Evolutionary conservation across 1,140 invertebrate genomes (phyloP).

Genomic region (Diuraphis noxia): DNA sequence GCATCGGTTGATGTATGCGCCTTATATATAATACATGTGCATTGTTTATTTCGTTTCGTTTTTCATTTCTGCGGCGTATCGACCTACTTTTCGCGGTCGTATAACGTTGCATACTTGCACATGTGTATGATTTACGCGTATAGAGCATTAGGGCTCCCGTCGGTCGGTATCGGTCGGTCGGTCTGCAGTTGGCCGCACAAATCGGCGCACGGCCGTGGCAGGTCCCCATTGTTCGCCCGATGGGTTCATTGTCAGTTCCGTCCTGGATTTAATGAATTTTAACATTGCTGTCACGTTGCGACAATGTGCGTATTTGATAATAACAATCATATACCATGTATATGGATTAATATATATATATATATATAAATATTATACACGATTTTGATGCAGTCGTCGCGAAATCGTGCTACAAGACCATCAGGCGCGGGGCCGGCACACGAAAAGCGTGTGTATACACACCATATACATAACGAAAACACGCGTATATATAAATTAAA

Average conservation of each 20-base stretch:
- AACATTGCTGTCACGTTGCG: slow-evolving; percentile 47
- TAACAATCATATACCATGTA: neutral
- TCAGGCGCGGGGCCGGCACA: neutral
- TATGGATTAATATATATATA: too few species aligned
- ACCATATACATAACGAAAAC: neutral
- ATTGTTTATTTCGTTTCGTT: slow-evolving; percentile 4
- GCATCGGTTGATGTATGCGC: neutral
- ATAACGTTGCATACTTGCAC: neutral
- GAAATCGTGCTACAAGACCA: slow-evolving; percentile 29
- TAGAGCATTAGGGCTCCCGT: slow-evolving; percentile 3
- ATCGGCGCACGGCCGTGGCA: neutral
- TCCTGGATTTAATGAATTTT: slow-evolving; percentile 35
- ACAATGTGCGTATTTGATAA: slow-evolving; percentile 16
- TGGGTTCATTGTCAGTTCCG: slow-evolving; percentile 22
- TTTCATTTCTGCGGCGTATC: slow-evolving; percentile 4
- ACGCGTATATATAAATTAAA: neutral
- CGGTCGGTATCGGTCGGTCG: slow-evolving; percentile 9
- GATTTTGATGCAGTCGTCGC: neutral
- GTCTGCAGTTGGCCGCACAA: neutral
- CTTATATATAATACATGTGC: neutral
- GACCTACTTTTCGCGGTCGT: slow-evolving; percentile 29
- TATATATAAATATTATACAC: too few species aligned
- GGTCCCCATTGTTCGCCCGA: neutral
- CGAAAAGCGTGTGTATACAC: neutral
- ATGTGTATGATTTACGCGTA: neutral